phyloP scores from a whole-genome alignment of 2,888 invertebrate genomes.

The Deroplatys truncata region DNA sequence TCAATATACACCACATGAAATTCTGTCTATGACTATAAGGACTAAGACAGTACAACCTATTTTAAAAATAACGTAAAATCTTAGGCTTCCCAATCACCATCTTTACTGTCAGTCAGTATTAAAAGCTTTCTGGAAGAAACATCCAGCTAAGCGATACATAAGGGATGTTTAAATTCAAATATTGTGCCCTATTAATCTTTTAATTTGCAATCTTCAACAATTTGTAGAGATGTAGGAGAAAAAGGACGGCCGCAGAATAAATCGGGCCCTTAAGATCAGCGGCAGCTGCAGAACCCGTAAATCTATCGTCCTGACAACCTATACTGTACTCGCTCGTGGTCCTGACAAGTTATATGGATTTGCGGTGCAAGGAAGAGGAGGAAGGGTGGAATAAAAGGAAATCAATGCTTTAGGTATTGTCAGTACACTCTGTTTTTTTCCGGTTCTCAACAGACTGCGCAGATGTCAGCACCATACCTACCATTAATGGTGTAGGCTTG shows the following conservation, averaged over 20 bases:
- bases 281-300: constrained; percentile 9
- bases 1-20: too few relatives aligned
- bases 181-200: background rate
- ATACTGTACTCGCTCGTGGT: background rate
- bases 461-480: background rate
- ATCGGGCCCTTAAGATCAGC: constrained; percentile 14
- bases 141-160: too few relatives aligned
- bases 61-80: too few relatives aligned
- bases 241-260: background rate
- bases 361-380: background rate
- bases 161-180: background rate
- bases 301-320: background rate
- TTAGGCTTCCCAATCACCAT: too few relatives aligned
- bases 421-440: background rate
- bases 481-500: background rate
- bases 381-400: background rate
- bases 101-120: too few relatives aligned
- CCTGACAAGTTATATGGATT: background rate
- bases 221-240: background rate
- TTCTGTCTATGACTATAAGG: too few relatives aligned
- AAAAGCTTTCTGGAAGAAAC: too few relatives aligned
- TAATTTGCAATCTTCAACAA: background rate
- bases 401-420: background rate
- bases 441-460: background rate
- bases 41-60: too few relatives aligned